phyloP scores from a whole-genome alignment of 2,888 invertebrate genomes.

The Schrankia costaestrigalis region DNA sequence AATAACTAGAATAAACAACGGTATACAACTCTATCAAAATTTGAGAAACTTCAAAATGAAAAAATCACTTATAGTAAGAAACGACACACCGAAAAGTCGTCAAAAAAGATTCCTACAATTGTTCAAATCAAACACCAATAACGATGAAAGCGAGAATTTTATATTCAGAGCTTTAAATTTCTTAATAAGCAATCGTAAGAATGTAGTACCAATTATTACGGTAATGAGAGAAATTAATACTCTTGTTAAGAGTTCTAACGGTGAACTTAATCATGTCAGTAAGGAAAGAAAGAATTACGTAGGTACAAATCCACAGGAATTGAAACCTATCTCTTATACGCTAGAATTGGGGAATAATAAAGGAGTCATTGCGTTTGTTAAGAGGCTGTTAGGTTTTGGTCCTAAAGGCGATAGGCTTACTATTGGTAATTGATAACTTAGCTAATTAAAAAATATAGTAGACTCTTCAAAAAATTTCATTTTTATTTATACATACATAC shows the following conservation, averaged over 20 bases:
- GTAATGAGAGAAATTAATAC: conserved; percentile 63
- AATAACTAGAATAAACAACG: neutral
- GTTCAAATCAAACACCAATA: conserved; percentile 32
- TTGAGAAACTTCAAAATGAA: neutral
- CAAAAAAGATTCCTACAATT: conserved; percentile 52
- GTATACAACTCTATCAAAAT: neutral
- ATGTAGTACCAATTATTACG: conserved; percentile 51
- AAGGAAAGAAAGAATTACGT: conserved; percentile 58
- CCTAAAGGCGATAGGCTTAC: conserved; percentile 49
- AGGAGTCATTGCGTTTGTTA: conserved; percentile 44
- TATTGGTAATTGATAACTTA: conserved; percentile 41
- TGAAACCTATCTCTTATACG: conserved; percentile 40
- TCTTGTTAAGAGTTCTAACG: conserved; percentile 51
- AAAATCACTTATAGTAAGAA: conserved; percentile 4
- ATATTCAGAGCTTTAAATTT: conserved; percentile 52
- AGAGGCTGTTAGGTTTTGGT: conserved; percentile 47
- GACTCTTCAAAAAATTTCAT: no score
- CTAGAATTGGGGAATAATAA: conserved; percentile 52
- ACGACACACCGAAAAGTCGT: conserved; percentile 19
- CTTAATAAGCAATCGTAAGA: conserved; percentile 45
- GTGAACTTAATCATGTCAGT: conserved; percentile 50
- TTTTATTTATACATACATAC: no score
- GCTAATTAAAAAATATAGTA: no score
- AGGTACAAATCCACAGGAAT: conserved; percentile 39
- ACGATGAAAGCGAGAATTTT: conserved; percentile 44